Base-by-base conservation (phyloP, 2,888 invertebrate species). In the Vanessa cardui region DNA sequence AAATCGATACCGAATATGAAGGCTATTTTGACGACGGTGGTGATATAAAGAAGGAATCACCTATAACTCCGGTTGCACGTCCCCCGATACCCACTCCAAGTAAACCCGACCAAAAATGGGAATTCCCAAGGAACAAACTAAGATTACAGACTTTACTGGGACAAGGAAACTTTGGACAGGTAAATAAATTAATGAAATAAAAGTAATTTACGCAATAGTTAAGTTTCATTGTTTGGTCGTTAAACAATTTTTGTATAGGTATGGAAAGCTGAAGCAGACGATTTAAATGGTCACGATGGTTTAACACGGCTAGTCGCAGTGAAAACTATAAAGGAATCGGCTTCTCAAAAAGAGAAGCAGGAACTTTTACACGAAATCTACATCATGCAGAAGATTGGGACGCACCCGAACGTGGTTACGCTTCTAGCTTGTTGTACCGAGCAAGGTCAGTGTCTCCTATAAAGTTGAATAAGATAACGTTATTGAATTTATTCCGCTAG, bases 191-290 rank as follows among this genome's bases (percentile, higher is more conserved):
- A 1, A 16, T 39, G 4, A 12, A 2, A 39, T 6, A 18, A 16
- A n/a, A 47, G 7, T 0, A 18, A n/a, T 18, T 47, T 47, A 47
- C 26, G 16, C 2, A 47, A 18, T 60, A 46, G 15, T 26, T 16
- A 21, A 46, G 0, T 8, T 49, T 7, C 8, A 3, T 18, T 49
- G 8, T 8, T 9, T 12, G 18, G 7, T 49, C 2, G 18, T 49
- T 18, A 6, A 20, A 49, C 15, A 26, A 21, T 50, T 50, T 15
- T 12, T 54, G 26, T 69, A 71, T 62, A 96, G 94, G 97, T 97
- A 20, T 97, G 97, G 96, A 96, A 96, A 87, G 97, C 97, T 5
- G 96, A 97, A 85, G 97, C 97, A 0, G 96, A 96, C 76, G 96
- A 96, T 78, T 89, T 97, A 66, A 95, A 95, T 58, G 96, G 96